Evolutionary conservation across 2,113 vertebrate genomes (phyloP), one percentile per base, ranked within the genome.

Genomic region (Poeciliopsis prolifica): DNA sequence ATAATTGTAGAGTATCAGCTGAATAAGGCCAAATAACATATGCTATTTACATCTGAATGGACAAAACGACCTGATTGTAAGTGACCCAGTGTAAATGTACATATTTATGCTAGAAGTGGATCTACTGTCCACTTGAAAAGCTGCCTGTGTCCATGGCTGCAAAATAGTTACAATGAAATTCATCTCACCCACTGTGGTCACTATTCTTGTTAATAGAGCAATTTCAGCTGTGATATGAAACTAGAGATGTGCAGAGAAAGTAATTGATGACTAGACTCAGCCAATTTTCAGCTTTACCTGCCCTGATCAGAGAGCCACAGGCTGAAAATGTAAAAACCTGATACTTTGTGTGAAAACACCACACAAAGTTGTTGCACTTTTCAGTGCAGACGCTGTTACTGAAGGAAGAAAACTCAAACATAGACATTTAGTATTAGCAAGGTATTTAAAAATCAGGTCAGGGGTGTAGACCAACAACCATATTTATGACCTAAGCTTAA

Each of bases 21-120:
- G 48, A 58, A 58, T n/a, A 58, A 7, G n/a, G 17, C 12, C 24
- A 35, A 30, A 33, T 6, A 42, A 58, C 65, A 42, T 0, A 0
- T 31, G 37, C 24, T 71, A 70, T 70, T 60, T 29, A 83, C 60
- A 65, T 48, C 28, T n/a, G 13, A 2, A 9, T 31, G 22, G 24
- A 2, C 6, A 68, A 65, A 58, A 58, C 9, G 0, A 58, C 51
- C 22, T 24, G 33, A 24, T 37, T 37, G 10, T 37, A 11, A 37
- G 10, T 37, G 10, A 12, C 35, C 10, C 13, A 51, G 3, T 1
- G 65, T 65, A 79, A 1, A 70, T 62, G 24, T 74, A 72, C 65
- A 81, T 31, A 74, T 62, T 77, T 48, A 65, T 78, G 66, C 72
- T 79, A 70, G 78, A 90, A 88, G 84, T 90, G 86, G 89, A 88